Conservation (phyloP, 2,113 vertebrate genomes). For the Ptilonorhynchus violaceus region DNA sequence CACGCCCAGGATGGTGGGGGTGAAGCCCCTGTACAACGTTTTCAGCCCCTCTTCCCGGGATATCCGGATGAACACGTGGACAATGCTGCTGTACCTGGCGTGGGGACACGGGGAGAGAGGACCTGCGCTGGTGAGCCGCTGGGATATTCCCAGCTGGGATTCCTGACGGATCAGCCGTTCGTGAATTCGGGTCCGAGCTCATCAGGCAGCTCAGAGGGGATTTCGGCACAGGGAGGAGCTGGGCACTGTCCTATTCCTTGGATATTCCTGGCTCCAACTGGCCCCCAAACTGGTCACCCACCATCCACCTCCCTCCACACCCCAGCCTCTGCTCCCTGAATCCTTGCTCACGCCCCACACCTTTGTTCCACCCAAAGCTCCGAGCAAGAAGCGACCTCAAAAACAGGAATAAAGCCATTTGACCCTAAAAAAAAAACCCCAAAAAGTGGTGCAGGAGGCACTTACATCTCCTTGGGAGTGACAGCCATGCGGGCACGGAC, state of each 20-base stretch:
- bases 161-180: not conserved
- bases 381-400: conserved; percentile 1
- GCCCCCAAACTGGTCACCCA: not conserved
- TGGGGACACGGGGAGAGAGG: not conserved
- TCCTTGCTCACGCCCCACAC: not conserved
- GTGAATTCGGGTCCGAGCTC: not conserved
- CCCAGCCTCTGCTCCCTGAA: not conserved
- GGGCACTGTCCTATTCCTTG: not conserved
- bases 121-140: not conserved
- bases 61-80: conserved; percentile 93
- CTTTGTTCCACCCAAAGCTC: not conserved
- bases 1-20: conserved; percentile 91
- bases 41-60: conserved; percentile 90
- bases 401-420: not conserved
- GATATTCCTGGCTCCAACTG: rapidly evolving
- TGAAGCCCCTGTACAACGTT: conserved; percentile 90
- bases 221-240: not conserved
- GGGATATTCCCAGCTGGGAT: not conserved
- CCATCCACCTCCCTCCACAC: not conserved
- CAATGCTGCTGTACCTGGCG: conserved; percentile 93
- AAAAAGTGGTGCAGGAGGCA: not conserved
- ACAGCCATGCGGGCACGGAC: conserved; percentile 98
- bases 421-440: not conserved
- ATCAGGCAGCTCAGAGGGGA: not conserved
- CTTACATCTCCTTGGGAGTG: conserved; percentile 98